Evolutionary conservation across 2,113 vertebrate genomes (phyloP), one percentile per base, ranked within the genome.

Genomic region (Urocolius indicus): DNA sequence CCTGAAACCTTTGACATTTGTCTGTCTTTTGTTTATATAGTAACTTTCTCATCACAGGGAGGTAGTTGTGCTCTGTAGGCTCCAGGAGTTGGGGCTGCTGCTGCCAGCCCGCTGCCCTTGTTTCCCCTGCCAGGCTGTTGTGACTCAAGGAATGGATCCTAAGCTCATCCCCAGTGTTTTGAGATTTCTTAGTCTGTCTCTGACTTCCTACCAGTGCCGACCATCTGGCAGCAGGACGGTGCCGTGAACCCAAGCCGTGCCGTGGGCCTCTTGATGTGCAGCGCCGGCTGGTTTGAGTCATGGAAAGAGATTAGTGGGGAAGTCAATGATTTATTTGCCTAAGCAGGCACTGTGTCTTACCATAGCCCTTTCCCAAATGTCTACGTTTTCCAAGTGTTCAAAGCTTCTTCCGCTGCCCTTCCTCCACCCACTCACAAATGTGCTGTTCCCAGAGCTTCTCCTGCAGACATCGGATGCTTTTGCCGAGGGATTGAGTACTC

Each of bases 251-350:
- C 5, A 63, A 74, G 82, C 77, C 16, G 55, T 48, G 57, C 69
- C 0, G 0, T 16, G 18, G 67, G 52, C 46, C 84, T 77, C 90
- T 58, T 45, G 16, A 27, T 38, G 54, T 26, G 41, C 72, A 71
- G n/a, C 2, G 10, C 93, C 1, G 8, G 83, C 84, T 94, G 65
- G 72, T 90, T 79, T 96, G 95, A 97, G 89, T 95, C 78, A 93
- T 91, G 87, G 86, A 96, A 96, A 75, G 83, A 72, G 74, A 93
- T 93, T 61, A 55, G 58, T 71, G 34, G 69, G 90, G 76, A 94
- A 90, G 87, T 19, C 21, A n/a, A 78, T 67, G 46, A 76, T 91
- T 97, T 96, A 86, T 97, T 97, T 97, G 72, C 86, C 57, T 72
- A 29, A 89, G 34, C 67, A 83, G 65, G 27, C 71, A 23, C 82